Conservation (phyloP, 92 coral and sea anemone genomes). For the Heliopora coerulea region DNA sequence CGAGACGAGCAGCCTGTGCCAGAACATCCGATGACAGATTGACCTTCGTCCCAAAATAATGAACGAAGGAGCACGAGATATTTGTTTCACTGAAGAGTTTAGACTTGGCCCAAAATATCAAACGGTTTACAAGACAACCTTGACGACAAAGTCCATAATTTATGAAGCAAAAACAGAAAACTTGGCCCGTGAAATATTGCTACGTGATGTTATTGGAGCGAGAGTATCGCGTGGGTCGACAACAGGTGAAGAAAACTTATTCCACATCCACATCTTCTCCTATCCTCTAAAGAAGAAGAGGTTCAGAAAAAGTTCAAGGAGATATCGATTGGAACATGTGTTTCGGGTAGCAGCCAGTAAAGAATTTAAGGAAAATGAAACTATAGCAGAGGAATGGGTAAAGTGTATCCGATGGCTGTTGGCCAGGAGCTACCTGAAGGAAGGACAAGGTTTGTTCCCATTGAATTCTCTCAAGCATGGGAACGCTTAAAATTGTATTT, state of each 20-base stretch:
- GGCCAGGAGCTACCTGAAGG: slow-evolving; percentile 39
- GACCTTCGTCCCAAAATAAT: too few species aligned
- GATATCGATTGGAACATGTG: slow-evolving; percentile 21
- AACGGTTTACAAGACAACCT: not conserved
- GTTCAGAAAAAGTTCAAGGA: not conserved
- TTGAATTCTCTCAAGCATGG: too few species aligned
- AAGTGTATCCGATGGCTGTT: slow-evolving; percentile 74
- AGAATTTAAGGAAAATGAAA: slow-evolving; percentile 44
- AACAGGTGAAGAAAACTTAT: not conserved
- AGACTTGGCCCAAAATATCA: slow-evolving; percentile 16
- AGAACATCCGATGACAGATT: too few species aligned
- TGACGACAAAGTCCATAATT: slow-evolving; percentile 13
- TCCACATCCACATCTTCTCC: not conserved
- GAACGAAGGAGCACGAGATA: not conserved
- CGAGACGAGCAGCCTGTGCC: too few species aligned
- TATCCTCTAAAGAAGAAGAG: slow-evolving; percentile 18
- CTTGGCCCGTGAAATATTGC: not conserved
- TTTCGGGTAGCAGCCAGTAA: slow-evolving; percentile 67
- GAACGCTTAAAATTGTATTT: not conserved
- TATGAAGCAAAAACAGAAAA: not conserved
- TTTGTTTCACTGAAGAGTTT: slow-evolving; percentile 12
- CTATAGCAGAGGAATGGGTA: slow-evolving; percentile 73
- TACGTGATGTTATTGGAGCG: slow-evolving; percentile 19
- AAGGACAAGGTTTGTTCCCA: slow-evolving; percentile 66
- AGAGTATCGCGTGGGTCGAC: not conserved